Conservation (phyloP, 2,888 invertebrate species). For the Xiphydria camelus region DNA sequence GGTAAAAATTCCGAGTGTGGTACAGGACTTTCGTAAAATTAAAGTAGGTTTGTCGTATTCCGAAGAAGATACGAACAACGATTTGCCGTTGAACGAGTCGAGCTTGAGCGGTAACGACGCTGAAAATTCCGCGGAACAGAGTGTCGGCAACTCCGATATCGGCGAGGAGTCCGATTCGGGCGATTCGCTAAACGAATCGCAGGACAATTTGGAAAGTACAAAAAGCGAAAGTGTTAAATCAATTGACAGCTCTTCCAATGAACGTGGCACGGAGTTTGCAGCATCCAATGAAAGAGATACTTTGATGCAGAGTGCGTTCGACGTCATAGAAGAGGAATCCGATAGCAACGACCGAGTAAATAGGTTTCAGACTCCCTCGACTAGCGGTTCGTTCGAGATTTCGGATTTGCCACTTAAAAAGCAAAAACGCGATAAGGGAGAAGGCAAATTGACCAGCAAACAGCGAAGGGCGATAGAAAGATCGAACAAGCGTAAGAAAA, state of each 20-base stretch:
- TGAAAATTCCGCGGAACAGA: conserved; percentile 9
- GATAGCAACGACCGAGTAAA: conserved; percentile 61
- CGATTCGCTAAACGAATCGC: background rate
- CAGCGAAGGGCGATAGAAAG: conserved; percentile 76
- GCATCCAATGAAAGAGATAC: conserved; percentile 52
- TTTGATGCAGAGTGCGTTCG: conserved; percentile 47
- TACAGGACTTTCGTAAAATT: conserved; percentile 84
- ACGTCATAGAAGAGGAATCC: conserved; percentile 56
- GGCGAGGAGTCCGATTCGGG: conserved; percentile 1
- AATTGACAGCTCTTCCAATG: conserved; percentile 1
- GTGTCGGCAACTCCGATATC: conserved; percentile 7
- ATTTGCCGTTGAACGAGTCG: conserved; percentile 15
- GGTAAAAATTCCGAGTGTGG: conserved; percentile 62
- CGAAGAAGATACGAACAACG: conserved; percentile 61
- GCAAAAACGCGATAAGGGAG: conserved; percentile 30
- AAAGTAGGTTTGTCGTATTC: conserved; percentile 73
- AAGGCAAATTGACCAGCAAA: conserved; percentile 73
- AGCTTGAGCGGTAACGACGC: too few species aligned
- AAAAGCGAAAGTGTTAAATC: conserved; percentile 35
- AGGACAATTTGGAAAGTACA: conserved; percentile 16
- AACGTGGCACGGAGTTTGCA: conserved; percentile 12
- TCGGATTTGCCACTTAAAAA: conserved; percentile 56
- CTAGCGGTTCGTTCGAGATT: conserved; percentile 57
- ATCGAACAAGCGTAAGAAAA: conserved; percentile 75
- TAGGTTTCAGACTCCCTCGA: conserved; percentile 58